Evolutionary conservation across 2,113 vertebrate species (phyloP), one percentile per base, ranked within the genome.

Genomic region (Xiphophorus hellerii): DNA sequence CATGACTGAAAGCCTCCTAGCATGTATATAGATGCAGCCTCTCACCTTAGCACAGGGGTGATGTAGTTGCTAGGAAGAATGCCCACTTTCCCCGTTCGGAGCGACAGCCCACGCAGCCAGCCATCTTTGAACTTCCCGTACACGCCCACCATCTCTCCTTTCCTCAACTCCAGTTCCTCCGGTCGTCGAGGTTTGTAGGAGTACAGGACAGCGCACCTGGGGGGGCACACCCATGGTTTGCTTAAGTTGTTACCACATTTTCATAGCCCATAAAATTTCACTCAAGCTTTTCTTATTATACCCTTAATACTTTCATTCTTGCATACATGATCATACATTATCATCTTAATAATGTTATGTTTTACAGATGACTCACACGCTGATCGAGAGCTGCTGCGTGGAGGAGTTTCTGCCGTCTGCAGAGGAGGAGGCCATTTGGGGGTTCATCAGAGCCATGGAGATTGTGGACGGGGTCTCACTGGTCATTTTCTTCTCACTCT

Each of bases 91-190:
- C 97, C 97, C 0, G 96, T 97, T 89, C 94, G 92, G n/a, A 98
- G 92, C 2, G 97, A 98, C 82, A 97, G 86, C 58, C 97, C 98
- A 79, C 94, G 94, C 77, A 98, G 92, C 97, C 98, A 98, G 51
- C 97, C 97, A 0, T 98, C 96, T 0, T 96, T 96, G 71, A 95
- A 93, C 76, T 94, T 97, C 69, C 97, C 97, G 1, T 98, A 95
- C 22, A 99, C 94, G 4, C 96, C 96, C 77, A 99, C 74, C 78
- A 97, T 97, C 92, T 99, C 98, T 79, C 97, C 97, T 88, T 95
- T 97, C 84, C 95, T 95, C 82, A 99, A 92, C 87, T 97, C 96
- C 88, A 98, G 93, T 90, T 99, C 97, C 0, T 98, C 96, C 0
- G 95, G 93, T 1, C 94, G 94, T 0, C 94, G 94, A 0, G 96